Conservation (phyloP, 37 sponge, comb jelly and placozoan genomes). For the Beroe ovata region DNA sequence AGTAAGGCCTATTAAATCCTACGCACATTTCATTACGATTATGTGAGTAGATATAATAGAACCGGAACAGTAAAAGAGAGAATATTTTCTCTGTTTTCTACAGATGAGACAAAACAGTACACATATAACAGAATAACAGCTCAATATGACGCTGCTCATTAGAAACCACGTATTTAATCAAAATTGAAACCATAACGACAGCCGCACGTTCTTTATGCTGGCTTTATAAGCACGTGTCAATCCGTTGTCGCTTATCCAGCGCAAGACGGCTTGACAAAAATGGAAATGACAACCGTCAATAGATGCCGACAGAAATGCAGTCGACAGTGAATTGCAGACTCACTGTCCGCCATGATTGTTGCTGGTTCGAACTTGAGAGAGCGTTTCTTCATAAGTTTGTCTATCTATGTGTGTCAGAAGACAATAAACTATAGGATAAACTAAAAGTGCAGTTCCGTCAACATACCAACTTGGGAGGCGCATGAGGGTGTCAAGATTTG, state of each 20-base stretch:
- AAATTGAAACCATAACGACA: too few relatives aligned
- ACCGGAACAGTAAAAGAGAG: too few relatives aligned
- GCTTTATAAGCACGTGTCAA: not conserved
- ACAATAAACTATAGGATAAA: not conserved
- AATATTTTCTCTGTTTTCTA: too few relatives aligned
- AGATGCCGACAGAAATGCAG: not conserved
- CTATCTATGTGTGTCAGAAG: not conserved
- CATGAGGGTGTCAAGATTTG: not conserved
- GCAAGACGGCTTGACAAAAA: not conserved
- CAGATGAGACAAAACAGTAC: too few relatives aligned
- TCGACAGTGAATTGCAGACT: not conserved
- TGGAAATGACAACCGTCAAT: slow-evolving; percentile 14
- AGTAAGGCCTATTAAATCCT: too few relatives aligned
- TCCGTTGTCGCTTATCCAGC: not conserved
- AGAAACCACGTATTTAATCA: too few relatives aligned
- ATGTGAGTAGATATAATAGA: too few relatives aligned
- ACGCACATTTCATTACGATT: too few relatives aligned
- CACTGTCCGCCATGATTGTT: slow-evolving; percentile 4
- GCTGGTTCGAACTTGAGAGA: not conserved
- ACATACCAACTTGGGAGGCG: not conserved
- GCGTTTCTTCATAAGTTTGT: not conserved
- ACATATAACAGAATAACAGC: too few relatives aligned
- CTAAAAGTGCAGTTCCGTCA: not conserved
- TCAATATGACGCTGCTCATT: too few relatives aligned
- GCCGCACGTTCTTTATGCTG: too few relatives aligned